phyloP scores from a whole-genome alignment of 2,888 invertebrate species.

The Lottia gigantea region DNA sequence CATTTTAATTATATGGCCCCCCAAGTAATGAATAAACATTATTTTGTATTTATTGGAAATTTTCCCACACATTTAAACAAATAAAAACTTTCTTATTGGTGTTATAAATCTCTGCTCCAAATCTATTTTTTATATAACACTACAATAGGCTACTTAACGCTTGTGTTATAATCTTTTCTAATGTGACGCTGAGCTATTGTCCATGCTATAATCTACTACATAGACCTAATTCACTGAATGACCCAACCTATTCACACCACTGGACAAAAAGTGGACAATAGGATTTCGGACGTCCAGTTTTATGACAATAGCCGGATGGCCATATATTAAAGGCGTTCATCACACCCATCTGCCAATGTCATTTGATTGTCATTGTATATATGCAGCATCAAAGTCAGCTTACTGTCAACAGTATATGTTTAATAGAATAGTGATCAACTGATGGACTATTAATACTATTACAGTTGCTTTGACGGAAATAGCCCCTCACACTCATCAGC shows the following conservation, averaged over 20 bases:
- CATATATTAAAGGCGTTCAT: slow-evolving; percentile 1
- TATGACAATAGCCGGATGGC: not conserved
- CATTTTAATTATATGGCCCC: slow-evolving; percentile 1
- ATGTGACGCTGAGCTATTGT: no score
- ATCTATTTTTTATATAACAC: slow-evolving; percentile 7
- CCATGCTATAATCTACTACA: not conserved
- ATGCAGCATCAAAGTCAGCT: not conserved
- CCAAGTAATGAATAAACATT: slow-evolving; percentile 9
- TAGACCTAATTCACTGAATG: not conserved
- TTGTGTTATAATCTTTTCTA: no score
- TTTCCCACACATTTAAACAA: not conserved
- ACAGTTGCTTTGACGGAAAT: no score
- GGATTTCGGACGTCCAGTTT: not conserved
- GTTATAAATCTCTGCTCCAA: not conserved
- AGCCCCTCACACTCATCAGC: no score
- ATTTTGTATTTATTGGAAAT: not conserved
- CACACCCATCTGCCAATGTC: slow-evolving; percentile 7
- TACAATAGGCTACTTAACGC: not conserved
- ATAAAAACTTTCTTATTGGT: not conserved
- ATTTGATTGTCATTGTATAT: not conserved
- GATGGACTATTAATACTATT: no score
- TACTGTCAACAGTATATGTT: not conserved
- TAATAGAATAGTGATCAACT: no score
- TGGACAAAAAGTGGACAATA: slow-evolving; percentile 5
- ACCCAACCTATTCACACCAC: slow-evolving; percentile 1